A percentile compares a stretch with the other conserved stretches of the same genome.
phyloP scores from a whole-genome alignment of 2,797 vertebrate genomes.

The Phataginus tricuspis region DNA sequence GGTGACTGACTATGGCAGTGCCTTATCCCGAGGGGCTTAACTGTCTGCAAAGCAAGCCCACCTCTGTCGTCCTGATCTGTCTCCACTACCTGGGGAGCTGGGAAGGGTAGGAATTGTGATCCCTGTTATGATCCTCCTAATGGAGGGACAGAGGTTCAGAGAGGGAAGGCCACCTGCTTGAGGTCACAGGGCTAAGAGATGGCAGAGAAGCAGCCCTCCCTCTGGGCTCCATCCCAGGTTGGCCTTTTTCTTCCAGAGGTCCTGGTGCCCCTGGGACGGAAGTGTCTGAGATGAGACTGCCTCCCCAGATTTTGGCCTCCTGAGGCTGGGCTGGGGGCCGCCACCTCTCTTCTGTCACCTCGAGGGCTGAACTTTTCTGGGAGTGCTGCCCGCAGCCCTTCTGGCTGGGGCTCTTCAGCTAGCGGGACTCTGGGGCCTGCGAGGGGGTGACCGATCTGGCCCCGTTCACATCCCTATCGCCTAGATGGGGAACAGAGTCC shows the following conservation, averaged over 20 bases:
- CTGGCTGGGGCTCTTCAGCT: not conserved
- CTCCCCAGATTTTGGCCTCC: not conserved
- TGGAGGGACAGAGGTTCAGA: not conserved
- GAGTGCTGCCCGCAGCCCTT: not conserved
- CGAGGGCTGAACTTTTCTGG: not conserved
- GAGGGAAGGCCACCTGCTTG: not conserved
- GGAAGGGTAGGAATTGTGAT: not conserved
- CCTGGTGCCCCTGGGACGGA: fast-evolving
- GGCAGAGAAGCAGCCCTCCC: not conserved
- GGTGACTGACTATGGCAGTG: not conserved
- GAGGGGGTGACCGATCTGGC: not conserved
- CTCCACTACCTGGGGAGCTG: not conserved
- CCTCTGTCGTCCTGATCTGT: fast-evolving
- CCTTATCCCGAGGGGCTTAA: not conserved
- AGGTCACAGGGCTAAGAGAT: not conserved
- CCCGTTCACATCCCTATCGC: too few relatives aligned
- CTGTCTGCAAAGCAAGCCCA: not conserved
- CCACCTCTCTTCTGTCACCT: not conserved
- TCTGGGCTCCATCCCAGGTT: not conserved
- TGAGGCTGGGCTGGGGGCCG: not conserved
- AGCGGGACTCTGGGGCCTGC: not conserved
- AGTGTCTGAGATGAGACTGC: not conserved
- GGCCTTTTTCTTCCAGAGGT: not conserved
- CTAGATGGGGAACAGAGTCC: not conserved
- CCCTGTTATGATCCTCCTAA: not conserved